A percentile compares a stretch with the other conserved stretches of the same genome.
phyloP scores from a whole-genome alignment of 1,140 invertebrate species.

The Prorops nasuta region DNA sequence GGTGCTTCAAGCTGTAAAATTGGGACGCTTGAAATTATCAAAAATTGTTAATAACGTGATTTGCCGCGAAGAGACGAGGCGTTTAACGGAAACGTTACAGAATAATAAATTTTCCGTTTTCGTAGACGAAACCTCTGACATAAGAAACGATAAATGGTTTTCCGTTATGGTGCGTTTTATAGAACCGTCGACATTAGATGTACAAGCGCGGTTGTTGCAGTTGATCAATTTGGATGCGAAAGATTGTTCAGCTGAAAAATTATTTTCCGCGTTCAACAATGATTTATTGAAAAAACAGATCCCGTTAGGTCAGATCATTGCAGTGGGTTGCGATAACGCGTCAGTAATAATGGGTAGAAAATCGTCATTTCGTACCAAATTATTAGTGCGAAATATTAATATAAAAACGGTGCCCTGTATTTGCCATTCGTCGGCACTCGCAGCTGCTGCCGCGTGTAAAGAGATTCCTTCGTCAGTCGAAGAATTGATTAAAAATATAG shows the following conservation, averaged over 20 bases:
- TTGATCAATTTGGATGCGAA: constrained; percentile 1
- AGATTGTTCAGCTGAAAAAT: constrained; percentile 1
- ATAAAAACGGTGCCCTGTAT: too few relatives aligned
- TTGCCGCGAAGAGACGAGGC: not conserved
- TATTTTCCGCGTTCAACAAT: too few relatives aligned
- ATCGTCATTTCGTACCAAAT: too few relatives aligned
- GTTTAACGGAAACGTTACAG: not conserved
- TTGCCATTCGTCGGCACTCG: too few relatives aligned
- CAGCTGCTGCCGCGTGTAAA: too few relatives aligned
- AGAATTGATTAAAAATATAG: too few relatives aligned
- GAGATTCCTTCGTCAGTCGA: too few relatives aligned
- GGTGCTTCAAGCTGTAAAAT: not conserved
- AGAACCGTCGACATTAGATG: not conserved
- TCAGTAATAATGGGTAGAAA: too few relatives aligned
- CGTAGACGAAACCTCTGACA: constrained; percentile 7
- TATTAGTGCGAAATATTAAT: not conserved
- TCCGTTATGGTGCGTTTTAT: constrained; percentile 6
- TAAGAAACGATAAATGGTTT: constrained; percentile 7
- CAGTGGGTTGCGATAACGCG: too few relatives aligned
- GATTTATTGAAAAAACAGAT: too few relatives aligned
- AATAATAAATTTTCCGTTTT: constrained; percentile 10
- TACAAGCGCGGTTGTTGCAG: constrained; percentile 3
- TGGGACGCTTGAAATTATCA: not conserved
- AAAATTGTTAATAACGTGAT: constrained; percentile 4
- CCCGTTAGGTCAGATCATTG: too few relatives aligned